Conservation (phyloP, 2,113 vertebrate genomes). For the Callithrix jacchus region DNA sequence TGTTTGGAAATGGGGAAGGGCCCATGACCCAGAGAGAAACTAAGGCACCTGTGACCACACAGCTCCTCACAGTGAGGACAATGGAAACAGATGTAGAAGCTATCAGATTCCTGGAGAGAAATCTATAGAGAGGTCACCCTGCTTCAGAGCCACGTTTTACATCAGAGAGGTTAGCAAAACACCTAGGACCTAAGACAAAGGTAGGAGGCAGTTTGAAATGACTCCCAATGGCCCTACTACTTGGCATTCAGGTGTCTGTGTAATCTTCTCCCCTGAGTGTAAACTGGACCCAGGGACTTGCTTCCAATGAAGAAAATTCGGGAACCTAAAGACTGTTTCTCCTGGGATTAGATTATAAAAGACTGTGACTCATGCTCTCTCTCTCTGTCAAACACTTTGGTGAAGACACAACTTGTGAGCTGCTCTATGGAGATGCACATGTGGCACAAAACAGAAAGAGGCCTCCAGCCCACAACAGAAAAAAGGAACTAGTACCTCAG, state of each 20-base stretch:
- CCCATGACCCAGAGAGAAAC: background rate
- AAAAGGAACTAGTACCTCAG: background rate
- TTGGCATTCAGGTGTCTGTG: background rate
- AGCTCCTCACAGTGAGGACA: too few relatives aligned
- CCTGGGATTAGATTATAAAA: background rate
- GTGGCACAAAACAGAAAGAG: background rate
- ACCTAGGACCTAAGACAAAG: background rate
- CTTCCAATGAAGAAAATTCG: background rate
- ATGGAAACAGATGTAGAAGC: fast-evolving
- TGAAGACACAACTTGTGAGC: background rate
- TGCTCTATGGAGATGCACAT: background rate
- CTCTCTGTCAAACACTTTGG: background rate
- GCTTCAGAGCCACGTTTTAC: background rate
- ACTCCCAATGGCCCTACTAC: background rate
- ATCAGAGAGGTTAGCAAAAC: background rate
- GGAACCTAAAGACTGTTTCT: background rate
- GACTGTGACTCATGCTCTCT: fast-evolving
- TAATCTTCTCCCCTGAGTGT: fast-evolving
- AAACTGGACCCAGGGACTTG: background rate
- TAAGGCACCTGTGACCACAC: fast-evolving
- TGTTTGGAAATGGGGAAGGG: background rate
- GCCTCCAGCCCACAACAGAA: too few relatives aligned
- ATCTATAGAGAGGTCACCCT: background rate
- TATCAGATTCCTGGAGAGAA: background rate
- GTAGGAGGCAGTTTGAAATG: background rate